Evolutionary conservation across 2,888 invertebrate species (phyloP).

Genomic region (Drosophila ezoana): DNA sequence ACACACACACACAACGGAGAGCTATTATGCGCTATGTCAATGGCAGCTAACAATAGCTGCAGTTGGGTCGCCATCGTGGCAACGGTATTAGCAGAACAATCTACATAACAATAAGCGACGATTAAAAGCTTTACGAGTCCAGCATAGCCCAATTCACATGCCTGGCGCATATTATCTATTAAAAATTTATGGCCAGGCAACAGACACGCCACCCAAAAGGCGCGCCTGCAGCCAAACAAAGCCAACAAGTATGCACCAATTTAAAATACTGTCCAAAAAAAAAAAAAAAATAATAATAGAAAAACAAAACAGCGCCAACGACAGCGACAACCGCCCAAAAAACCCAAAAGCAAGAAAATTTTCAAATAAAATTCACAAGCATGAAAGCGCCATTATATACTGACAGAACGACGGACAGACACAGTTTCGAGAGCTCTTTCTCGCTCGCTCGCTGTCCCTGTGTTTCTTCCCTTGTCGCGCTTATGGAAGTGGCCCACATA

Average conservation of each 20-base stretch:
- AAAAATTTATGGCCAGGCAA: slow-evolving; percentile 78
- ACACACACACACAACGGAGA: slow-evolving; percentile 26
- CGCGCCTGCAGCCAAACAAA: slow-evolving; percentile 68
- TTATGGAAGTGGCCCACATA: slow-evolving; percentile 15
- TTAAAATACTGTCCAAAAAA: slow-evolving; percentile 65
- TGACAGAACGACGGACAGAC: slow-evolving; percentile 49
- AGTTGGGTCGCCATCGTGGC: slow-evolving; percentile 18
- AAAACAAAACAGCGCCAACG: slow-evolving; percentile 26
- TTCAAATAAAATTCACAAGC: slow-evolving; percentile 80
- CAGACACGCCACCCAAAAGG: slow-evolving; percentile 60
- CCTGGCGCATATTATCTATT: slow-evolving; percentile 80
- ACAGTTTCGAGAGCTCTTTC: slow-evolving; percentile 23
- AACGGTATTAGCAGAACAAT: slow-evolving; percentile 72
- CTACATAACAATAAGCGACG: slow-evolving; percentile 80
- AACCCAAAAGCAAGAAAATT: slow-evolving; percentile 74
- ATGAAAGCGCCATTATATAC: slow-evolving; percentile 79
- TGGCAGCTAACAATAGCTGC: slow-evolving; percentile 40
- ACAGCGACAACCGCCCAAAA: slow-evolving; percentile 48
- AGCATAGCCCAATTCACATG: slow-evolving; percentile 74
- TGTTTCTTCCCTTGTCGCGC: not conserved
- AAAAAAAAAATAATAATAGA: slow-evolving; percentile 14
- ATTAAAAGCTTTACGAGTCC: slow-evolving; percentile 76
- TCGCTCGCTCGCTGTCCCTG: not conserved
- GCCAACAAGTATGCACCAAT: slow-evolving; percentile 82
- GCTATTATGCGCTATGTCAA: slow-evolving; percentile 53